These are phyloP conservation scores for Listrodromus nycthemerus DNA, from an alignment of 2,888 invertebrate genomes.

Conservation along the genomic window DNA sequence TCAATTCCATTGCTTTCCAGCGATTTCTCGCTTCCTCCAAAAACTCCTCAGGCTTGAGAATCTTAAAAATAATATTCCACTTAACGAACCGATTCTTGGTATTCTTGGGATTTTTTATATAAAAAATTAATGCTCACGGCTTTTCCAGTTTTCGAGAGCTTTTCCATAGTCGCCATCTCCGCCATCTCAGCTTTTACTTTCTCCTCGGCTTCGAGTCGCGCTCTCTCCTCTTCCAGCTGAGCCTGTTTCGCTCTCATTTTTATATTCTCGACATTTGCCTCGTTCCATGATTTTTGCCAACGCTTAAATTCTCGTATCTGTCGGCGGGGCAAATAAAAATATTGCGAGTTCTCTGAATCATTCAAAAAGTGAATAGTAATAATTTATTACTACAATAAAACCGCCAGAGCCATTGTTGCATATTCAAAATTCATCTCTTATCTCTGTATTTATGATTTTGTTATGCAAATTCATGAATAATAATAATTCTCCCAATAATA, in stretches of 20 bases:
- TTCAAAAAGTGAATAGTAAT: background rate
- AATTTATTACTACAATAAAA: no score
- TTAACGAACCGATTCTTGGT: background rate
- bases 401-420: no score
- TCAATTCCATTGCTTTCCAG: slow-evolving; percentile 88
- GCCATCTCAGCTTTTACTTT: slow-evolving; percentile 82
- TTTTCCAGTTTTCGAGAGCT: slow-evolving; percentile 64
- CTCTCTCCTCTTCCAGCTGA: slow-evolving; percentile 85
- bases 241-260: slow-evolving; percentile 84
- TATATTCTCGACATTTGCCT: slow-evolving; percentile 83
- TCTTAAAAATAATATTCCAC: slow-evolving; percentile 62
- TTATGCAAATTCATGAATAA: no score
- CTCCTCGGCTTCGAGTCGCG: slow-evolving; percentile 81
- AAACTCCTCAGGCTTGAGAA: slow-evolving; percentile 70
- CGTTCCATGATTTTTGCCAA: slow-evolving; percentile 88
- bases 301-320: slow-evolving; percentile 86
- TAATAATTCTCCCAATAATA: no score
- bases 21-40: slow-evolving; percentile 85
- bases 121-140: slow-evolving; percentile 31
- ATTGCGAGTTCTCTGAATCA: background rate
- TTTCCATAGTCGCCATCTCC: slow-evolving; percentile 80
- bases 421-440: no score
- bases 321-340: slow-evolving; percentile 48
- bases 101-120: background rate
- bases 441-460: no score